Evolutionary conservation across 2,113 vertebrate genomes (phyloP).

Genomic region (Glaucidium brasilianum): DNA sequence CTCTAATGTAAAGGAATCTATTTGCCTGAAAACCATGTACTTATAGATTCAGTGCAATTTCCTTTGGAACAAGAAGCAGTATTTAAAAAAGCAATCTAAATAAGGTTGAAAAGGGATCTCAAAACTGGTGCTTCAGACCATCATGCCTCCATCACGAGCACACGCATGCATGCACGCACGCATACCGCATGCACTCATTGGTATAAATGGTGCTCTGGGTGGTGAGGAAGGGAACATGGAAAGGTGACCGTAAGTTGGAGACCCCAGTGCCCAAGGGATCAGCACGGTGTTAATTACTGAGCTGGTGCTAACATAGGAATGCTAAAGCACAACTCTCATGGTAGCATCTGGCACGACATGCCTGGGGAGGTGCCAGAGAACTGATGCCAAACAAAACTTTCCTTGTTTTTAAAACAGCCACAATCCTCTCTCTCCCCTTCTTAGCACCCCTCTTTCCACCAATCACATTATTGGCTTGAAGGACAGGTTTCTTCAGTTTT

Average conservation of each 20-base stretch:
- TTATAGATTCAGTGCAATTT: constrained; percentile 68
- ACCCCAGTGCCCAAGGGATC: neutral
- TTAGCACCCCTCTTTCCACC: neutral
- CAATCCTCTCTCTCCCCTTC: neutral
- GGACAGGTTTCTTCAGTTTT: neutral
- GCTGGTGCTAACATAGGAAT: neutral
- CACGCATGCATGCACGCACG: fast-evolving
- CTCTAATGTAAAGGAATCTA: constrained; percentile 64
- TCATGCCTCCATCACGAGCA: neutral
- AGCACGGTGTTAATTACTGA: neutral
- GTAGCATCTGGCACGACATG: neutral
- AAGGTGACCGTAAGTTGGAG: neutral
- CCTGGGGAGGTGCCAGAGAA: neutral
- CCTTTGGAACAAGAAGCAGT: constrained; percentile 37
- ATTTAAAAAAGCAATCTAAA: constrained; percentile 11
- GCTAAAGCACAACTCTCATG: neutral
- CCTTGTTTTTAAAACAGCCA: neutral
- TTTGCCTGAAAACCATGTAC: constrained; percentile 62
- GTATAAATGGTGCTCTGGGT: neutral
- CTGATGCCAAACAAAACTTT: neutral
- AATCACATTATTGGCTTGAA: neutral
- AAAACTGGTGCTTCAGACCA: constrained; percentile 21
- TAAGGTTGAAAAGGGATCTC: constrained; percentile 27
- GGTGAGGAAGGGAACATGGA: neutral
- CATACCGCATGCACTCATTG: fast-evolving